A percentile compares a stretch with the other conserved stretches of the same genome.
Evolutionary conservation across 2,888 invertebrate genomes (phyloP).

Genomic region (Didymodactylos carnosus): DNA sequence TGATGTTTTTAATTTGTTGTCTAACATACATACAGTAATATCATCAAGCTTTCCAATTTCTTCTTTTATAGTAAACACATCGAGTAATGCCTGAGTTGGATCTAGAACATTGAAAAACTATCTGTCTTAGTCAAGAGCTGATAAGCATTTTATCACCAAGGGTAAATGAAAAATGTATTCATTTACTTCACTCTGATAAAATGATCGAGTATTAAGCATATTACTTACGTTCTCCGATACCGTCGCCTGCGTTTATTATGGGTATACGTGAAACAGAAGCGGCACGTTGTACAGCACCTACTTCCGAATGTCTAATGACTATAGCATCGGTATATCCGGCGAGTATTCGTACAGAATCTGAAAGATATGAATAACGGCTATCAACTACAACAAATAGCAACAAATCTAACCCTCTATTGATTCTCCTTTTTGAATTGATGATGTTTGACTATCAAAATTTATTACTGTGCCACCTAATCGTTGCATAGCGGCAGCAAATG

Average conservation of each 20-base stretch:
- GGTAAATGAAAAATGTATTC: background rate
- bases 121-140: too few species aligned
- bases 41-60: conserved; percentile 97
- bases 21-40: conserved; percentile 45
- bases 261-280: conserved; percentile 67
- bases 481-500: conserved; percentile 89
- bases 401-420: conserved; percentile 54
- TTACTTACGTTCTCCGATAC: conserved; percentile 41
- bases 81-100: conserved; percentile 86
- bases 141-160: too few species aligned
- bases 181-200: background rate
- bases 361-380: background rate
- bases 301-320: conserved; percentile 75
- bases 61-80: conserved; percentile 90
- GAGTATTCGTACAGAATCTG: conserved; percentile 35
- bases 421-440: conserved; percentile 90
- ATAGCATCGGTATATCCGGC: conserved; percentile 63
- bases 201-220: too few species aligned
- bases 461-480: conserved; percentile 78
- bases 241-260: conserved; percentile 92
- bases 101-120: too few species aligned
- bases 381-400: conserved; percentile 30
- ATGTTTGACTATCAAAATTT: conserved; percentile 65
- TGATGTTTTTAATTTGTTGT: background rate
- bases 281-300: conserved; percentile 71